Evolutionary conservation across 2,113 vertebrate species (phyloP), one percentile per base, ranked within the genome.

Genomic region (Nerophis ophidion): DNA sequence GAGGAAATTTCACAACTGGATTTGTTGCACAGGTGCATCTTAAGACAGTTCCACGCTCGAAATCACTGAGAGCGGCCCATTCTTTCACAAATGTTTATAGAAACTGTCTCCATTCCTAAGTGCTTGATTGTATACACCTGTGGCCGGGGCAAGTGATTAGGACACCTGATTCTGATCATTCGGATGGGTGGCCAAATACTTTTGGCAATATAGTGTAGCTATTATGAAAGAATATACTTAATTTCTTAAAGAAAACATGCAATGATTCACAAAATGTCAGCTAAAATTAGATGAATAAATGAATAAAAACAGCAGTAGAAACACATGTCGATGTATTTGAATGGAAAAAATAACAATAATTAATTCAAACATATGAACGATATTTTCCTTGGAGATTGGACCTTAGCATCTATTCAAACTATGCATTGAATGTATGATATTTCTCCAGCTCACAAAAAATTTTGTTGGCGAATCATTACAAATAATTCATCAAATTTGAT

Each of bases 341-440:
- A 12, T 44, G 26, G 26, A 26, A 26, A 26, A 26, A 26, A 26
- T 11, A 40, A 9, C 2, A 11, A 44, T 44, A 12, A 11, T 12
- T 4, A 11, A 44, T 11, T 11, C 5, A 9, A 12, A 44, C 5
- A 44, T 11, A 44, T 11, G 40, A 56, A 19, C 17, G 12, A 17
- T 12, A 54, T 44, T 44, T 44, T 11, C 19, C 12, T 34, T 52
- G 50, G 66, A 75, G 71, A 76, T 33, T 75, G 66, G 53, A 78
- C 60, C 70, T 17, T 65, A 81, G 69, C 82, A 87, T 78, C 81
- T 84, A 82, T 73, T 83, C 76, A 79, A 90, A 88, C 89, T 91
- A 91, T 91, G 90, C 90, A 90, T 89, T 88, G 85, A 90, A 88
- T 89, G 87, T 89, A 89, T 72, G 72, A 89, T 81, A 86, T 81